Conservation (phyloP, 53 echinoderm and acorn worm genomes). For the Zoroaster sp. region DNA sequence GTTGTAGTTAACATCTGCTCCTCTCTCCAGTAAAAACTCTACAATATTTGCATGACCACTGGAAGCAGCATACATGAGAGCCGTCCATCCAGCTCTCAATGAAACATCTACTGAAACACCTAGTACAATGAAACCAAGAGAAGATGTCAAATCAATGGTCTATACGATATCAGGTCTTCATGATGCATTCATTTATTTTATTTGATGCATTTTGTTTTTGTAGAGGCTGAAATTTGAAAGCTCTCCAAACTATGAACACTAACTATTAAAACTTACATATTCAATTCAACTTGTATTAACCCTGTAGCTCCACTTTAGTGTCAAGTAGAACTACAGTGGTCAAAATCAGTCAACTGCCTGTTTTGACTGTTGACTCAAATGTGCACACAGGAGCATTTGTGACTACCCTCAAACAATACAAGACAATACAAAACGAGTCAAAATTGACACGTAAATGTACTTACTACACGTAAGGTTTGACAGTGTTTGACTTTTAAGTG, state of each 20-base stretch:
- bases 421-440: no score
- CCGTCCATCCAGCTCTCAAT: slow-evolving; percentile 88
- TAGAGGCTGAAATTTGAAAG: background rate
- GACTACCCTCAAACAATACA: no score
- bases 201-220: background rate
- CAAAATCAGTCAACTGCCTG: no score
- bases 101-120: slow-evolving; percentile 85
- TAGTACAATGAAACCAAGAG: background rate
- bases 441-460: no score
- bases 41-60: slow-evolving; percentile 68
- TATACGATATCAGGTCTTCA: background rate
- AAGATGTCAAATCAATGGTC: background rate
- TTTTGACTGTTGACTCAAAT: no score
- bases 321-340: no score
- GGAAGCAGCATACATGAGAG: slow-evolving; percentile 92
- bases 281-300: background rate
- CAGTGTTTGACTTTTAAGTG: background rate
- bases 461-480: background rate
- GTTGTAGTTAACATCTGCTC: slow-evolving; percentile 82
- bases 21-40: slow-evolving; percentile 74
- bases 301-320: background rate
- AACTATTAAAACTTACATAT: no score
- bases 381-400: no score
- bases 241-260: no score
- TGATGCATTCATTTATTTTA: background rate